Conservation (phyloP, 1,140 invertebrate species). For the Cydia splendana region DNA sequence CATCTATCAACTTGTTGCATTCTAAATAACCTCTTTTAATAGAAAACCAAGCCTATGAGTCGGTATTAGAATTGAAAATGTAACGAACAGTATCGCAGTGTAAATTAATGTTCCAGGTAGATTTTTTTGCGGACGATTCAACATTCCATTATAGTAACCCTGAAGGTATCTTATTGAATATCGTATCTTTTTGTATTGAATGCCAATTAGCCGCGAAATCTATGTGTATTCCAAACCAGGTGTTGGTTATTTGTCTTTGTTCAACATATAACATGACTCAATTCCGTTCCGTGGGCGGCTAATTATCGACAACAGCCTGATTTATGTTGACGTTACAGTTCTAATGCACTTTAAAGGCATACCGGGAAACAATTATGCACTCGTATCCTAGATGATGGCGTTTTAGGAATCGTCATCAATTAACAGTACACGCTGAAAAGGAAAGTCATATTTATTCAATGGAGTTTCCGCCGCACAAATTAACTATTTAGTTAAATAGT, state of each 20-base stretch:
- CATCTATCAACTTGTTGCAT: slow-evolving; percentile 36
- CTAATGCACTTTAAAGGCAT: slow-evolving; percentile 14
- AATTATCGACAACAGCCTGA: not conserved
- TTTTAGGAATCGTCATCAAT: not conserved
- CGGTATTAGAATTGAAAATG: slow-evolving; percentile 31
- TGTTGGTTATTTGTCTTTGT: slow-evolving; percentile 20
- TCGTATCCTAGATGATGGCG: not conserved
- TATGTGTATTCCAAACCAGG: slow-evolving; percentile 19
- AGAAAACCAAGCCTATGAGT: not conserved
- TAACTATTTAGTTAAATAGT: too few species aligned
- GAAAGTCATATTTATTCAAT: too few species aligned
- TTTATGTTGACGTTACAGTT: slow-evolving; percentile 18
- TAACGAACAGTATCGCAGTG: not conserved
- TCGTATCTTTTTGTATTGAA: not conserved
- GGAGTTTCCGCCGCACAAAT: too few species aligned
- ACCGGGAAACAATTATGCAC: slow-evolving; percentile 6
- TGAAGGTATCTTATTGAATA: slow-evolving; percentile 31
- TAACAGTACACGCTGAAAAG: too few species aligned
- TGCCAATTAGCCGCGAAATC: slow-evolving; percentile 10
- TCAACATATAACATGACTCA: slow-evolving; percentile 7
- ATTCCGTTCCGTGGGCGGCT: not conserved
- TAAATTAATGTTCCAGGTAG: slow-evolving; percentile 44
- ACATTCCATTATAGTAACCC: slow-evolving; percentile 47
- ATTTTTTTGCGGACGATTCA: slow-evolving; percentile 49
- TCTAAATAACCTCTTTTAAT: not conserved